Base-by-base conservation (phyloP, 1,140 invertebrate species). In the Metaphire vulgaris region DNA sequence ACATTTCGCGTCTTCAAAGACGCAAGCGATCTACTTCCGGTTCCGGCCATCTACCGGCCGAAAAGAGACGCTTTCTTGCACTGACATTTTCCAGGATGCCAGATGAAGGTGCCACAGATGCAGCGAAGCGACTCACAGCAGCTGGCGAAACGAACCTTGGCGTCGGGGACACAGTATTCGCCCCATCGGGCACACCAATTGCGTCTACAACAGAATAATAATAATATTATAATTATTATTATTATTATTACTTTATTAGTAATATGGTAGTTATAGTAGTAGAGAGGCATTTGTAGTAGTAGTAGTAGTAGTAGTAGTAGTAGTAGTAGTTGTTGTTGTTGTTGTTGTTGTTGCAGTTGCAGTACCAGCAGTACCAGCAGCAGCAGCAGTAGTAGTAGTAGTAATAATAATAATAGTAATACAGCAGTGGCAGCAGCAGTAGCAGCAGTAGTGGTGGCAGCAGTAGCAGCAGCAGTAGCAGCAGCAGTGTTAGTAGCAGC, bases 141-240 rank as follows among this genome's bases (percentile, higher is more conserved):
- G 14, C 30, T 32, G 56, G 76, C 76, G 16, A 77, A 74, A n/a
- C 56, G 68, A 56, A 77, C 64, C 56, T 77, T 77, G 33, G 76
- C 70, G 26, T 77, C 67, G 2, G 65, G 73, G 28, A 77, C 76
- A 34, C 76, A 77, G 65, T 74, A 75, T 56, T 77, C 76, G 28
- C 76, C 76, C 76, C 76, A 77, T 16, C 67, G 33, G 0, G 76
- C 76, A 72, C 76, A 77, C 76, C 76, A 77, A 32, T 74, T 56
- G 28, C 76, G 76, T 29, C 76, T 72, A 33, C 29, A 71, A 41
- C 33, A n/a, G 30, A 34, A 75, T n/a, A n/a, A n/a, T n/a, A n/a
- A n/a, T n/a, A n/a, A n/a, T n/a, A n/a, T n/a, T n/a, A n/a, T n/a
- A n/a, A n/a, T n/a, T n/a, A n/a, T n/a, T n/a, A n/a, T n/a, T n/a